phyloP scores from a whole-genome alignment of 92 coral and sea anemone species.

The Nematostella vectensis region DNA sequence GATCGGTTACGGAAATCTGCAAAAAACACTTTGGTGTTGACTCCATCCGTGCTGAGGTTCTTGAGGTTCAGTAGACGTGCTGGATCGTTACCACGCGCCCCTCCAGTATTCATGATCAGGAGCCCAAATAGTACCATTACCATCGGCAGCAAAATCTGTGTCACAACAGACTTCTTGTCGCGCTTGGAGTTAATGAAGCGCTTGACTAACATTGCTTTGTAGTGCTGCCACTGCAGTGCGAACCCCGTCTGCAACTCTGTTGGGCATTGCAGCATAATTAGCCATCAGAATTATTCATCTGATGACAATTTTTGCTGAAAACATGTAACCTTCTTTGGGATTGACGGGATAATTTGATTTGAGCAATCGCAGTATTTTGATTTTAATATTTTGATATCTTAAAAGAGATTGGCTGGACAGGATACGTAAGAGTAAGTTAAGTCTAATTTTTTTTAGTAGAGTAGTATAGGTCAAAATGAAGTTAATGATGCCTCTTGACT shows the following conservation, averaged over 20 bases:
- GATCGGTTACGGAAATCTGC: constrained; percentile 53
- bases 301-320: neutral
- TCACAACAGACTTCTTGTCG: constrained; percentile 76
- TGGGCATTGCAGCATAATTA: too few species aligned
- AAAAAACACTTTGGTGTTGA: constrained; percentile 46
- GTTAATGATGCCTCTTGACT: too few species aligned
- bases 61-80: constrained; percentile 70
- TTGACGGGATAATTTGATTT: too few species aligned
- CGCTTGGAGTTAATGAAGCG: constrained; percentile 85
- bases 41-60: constrained; percentile 63
- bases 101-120: constrained; percentile 38
- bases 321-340: too few species aligned
- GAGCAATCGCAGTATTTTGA: too few species aligned
- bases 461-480: too few species aligned
- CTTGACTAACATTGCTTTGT: constrained; percentile 90
- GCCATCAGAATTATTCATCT: neutral
- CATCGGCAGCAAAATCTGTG: constrained; percentile 74
- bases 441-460: too few species aligned
- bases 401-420: too few species aligned
- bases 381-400: too few species aligned
- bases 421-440: too few species aligned
- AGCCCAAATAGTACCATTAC: constrained; percentile 73
- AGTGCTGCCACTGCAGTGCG: constrained; percentile 71
- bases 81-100: constrained; percentile 52
- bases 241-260: constrained; percentile 67